Evolutionary conservation across 2,113 vertebrate species (phyloP).

Genomic region (Castor canadensis): DNA sequence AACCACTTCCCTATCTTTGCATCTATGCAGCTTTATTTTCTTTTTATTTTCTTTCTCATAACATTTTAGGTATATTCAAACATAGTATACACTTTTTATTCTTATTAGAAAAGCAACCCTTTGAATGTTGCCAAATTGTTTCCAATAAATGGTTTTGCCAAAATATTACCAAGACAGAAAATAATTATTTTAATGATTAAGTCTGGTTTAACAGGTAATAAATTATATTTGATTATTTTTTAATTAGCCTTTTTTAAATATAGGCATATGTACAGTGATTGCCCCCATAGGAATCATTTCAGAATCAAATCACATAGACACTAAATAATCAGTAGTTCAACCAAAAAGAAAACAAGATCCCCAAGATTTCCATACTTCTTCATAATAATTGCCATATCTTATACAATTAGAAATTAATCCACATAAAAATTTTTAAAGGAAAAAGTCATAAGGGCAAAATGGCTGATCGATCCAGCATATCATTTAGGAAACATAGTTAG

Average conservation of each 20-base stretch:
- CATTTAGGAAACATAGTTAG: not conserved
- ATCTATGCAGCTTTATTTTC: not conserved
- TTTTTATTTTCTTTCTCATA: not conserved
- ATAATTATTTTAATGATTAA: constrained; percentile 12
- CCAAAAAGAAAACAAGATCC: not conserved
- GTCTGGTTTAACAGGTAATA: not conserved
- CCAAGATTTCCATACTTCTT: not conserved
- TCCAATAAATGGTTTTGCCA: constrained; percentile 8
- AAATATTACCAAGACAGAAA: not conserved
- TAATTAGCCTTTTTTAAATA: not conserved
- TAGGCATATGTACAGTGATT: not conserved
- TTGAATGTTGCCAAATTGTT: not conserved
- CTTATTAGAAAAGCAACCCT: not conserved
- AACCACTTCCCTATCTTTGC: not conserved
- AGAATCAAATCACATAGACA: constrained; percentile 17
- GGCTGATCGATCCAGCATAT: not conserved
- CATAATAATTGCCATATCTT: not conserved
- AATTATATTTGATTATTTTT: not conserved
- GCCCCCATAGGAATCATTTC: not conserved
- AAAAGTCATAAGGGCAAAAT: constrained; percentile 11
- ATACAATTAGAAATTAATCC: not conserved
- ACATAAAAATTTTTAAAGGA: constrained; percentile 5
- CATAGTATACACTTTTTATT: not conserved
- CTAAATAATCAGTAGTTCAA: not conserved
- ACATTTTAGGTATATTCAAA: not conserved